Conservation (phyloP, 2,113 vertebrate species). For the Etia nguti region DNA sequence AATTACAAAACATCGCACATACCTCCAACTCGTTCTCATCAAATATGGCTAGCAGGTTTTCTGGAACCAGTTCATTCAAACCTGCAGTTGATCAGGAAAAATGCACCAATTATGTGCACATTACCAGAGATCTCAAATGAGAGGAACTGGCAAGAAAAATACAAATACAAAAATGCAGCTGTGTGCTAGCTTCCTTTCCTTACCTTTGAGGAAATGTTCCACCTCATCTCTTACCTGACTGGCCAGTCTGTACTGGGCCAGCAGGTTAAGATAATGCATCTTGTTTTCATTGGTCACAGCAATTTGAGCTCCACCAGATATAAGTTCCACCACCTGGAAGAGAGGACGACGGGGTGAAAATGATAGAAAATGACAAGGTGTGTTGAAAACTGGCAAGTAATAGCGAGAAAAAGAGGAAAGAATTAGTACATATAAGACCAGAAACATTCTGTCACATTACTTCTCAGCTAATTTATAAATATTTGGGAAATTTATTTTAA, state of each 20-base stretch:
- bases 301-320: conserved; percentile 90
- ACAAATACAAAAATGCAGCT: neutral
- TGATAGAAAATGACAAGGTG: neutral
- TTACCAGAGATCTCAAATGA: neutral
- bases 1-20: conserved; percentile 16
- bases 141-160: neutral
- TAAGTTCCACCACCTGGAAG: conserved; percentile 87
- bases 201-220: conserved; percentile 98
- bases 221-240: conserved; percentile 96
- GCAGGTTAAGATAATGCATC: conserved; percentile 92
- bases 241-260: conserved; percentile 92
- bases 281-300: conserved; percentile 96
- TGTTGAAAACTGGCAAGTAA: neutral
- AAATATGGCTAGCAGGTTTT: conserved; percentile 98
- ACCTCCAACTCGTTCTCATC: conserved; percentile 99
- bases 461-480: neutral
- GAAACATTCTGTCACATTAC: neutral
- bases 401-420: neutral
- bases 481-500: neutral
- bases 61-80: conserved; percentile 94
- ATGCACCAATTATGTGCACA: neutral
- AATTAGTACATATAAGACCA: neutral
- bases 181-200: conserved; percentile 15
- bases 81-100: conserved; percentile 73
- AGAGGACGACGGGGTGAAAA: neutral